phyloP scores from a whole-genome alignment of 2,113 vertebrate genomes.

The Semicossyphus pulcher region DNA sequence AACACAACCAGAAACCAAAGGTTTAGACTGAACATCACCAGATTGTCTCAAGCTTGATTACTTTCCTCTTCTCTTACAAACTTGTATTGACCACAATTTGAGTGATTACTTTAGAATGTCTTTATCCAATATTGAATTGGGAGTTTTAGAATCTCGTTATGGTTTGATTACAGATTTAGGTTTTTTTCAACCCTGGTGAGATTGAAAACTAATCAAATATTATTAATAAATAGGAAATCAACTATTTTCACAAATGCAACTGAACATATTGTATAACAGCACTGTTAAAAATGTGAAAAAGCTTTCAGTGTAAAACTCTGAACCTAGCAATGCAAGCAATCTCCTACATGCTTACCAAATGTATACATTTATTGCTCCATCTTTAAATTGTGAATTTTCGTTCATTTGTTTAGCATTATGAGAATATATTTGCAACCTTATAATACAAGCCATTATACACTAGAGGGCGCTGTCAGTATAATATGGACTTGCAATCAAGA shows the following conservation, averaged over 20 bases:
- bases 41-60: background rate
- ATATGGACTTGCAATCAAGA: background rate
- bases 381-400: background rate
- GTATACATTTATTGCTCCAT: background rate
- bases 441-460: background rate
- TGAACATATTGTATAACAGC: too few relatives aligned
- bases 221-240: too few relatives aligned
- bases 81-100: background rate
- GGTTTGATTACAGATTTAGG: background rate
- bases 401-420: background rate
- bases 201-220: too few relatives aligned
- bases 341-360: background rate
- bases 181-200: too few relatives aligned
- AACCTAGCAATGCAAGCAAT: background rate
- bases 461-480: background rate
- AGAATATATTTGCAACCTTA: background rate
- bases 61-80: background rate
- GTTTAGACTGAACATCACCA: background rate
- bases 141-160: background rate
- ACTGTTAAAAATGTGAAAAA: too few relatives aligned
- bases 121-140: background rate
- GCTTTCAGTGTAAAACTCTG: too few relatives aligned
- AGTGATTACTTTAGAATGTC: background rate
- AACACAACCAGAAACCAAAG: slow-evolving; percentile 10
- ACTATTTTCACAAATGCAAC: too few relatives aligned